phyloP scores from a whole-genome alignment of 2,797 vertebrate species.

The Protosalanx chinensis region DNA sequence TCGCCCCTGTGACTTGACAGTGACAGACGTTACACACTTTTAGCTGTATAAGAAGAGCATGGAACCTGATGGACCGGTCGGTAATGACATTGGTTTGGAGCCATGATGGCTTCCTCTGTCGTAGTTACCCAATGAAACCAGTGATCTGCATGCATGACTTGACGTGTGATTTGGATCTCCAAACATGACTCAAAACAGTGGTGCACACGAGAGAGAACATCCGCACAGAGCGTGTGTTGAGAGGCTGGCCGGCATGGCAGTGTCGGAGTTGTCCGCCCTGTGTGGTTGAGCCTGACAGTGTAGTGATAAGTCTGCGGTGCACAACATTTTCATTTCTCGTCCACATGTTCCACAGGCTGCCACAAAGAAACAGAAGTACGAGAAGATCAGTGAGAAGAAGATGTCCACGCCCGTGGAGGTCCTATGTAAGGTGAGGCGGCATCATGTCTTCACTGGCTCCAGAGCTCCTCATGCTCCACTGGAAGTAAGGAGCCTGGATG shows the following conservation, averaged over 20 bases:
- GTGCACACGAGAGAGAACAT: no score
- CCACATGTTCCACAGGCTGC: conserved; percentile 84
- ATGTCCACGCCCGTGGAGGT: conserved; percentile 99
- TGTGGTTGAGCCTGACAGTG: not conserved
- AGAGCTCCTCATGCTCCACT: no score
- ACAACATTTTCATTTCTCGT: conserved; percentile 64
- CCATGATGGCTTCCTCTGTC: no score
- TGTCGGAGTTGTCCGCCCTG: not conserved
- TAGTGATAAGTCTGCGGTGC: conserved; percentile 50
- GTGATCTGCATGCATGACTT: no score
- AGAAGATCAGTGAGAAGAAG: conserved; percentile 99
- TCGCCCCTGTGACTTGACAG: not conserved
- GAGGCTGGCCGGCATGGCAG: not conserved
- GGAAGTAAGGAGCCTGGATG: no score
- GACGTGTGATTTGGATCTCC: no score
- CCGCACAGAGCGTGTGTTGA: not conserved
- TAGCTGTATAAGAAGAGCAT: no score
- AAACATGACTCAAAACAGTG: no score
- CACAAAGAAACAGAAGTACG: conserved; percentile 99
- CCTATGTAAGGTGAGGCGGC: conserved; percentile 92
- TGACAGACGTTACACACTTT: not conserved
- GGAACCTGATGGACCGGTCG: not conserved
- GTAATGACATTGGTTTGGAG: no score
- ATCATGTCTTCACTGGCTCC: not conserved
- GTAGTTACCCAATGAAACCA: no score